Evolutionary conservation across 2,113 vertebrate species (phyloP).

Genomic region (Megalops atlanticus): DNA sequence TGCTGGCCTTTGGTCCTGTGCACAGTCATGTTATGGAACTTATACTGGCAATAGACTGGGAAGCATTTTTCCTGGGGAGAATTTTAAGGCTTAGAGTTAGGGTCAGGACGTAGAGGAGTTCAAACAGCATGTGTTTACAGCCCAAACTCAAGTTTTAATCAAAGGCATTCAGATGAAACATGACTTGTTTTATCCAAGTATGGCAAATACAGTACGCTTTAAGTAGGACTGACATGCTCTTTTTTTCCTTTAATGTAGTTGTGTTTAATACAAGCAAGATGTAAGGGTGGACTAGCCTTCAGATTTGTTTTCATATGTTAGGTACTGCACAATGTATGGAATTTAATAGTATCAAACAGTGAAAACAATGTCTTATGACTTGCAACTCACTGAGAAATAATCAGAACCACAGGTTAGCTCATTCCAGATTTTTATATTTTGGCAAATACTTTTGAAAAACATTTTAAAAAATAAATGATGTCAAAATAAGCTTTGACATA

Average conservation of each 20-base stretch:
- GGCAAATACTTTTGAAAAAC: background rate
- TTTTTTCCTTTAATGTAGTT: background rate
- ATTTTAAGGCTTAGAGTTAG: background rate
- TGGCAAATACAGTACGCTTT: background rate
- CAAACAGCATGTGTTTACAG: background rate
- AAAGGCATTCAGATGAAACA: background rate
- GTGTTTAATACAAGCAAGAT: conserved; percentile 3
- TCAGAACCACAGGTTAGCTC: background rate
- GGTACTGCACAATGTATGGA: background rate
- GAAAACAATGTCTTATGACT: background rate
- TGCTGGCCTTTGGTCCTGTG: conserved; percentile 67
- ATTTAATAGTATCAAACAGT: background rate
- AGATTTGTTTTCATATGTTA: conserved; percentile 5
- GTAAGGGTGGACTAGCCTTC: background rate
- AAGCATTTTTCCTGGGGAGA: conserved; percentile 64
- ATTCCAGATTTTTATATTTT: background rate
- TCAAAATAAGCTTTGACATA: background rate
- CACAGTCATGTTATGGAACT: conserved; percentile 61
- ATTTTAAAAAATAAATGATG: background rate
- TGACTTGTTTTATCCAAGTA: background rate
- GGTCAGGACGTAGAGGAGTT: background rate
- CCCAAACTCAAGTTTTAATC: background rate
- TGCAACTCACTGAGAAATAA: background rate
- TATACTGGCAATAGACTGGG: conserved; percentile 82
- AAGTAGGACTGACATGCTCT: background rate